Base-by-base conservation (phyloP, 2,797 vertebrate genomes). In the Lepilemur ruficaudatus region DNA sequence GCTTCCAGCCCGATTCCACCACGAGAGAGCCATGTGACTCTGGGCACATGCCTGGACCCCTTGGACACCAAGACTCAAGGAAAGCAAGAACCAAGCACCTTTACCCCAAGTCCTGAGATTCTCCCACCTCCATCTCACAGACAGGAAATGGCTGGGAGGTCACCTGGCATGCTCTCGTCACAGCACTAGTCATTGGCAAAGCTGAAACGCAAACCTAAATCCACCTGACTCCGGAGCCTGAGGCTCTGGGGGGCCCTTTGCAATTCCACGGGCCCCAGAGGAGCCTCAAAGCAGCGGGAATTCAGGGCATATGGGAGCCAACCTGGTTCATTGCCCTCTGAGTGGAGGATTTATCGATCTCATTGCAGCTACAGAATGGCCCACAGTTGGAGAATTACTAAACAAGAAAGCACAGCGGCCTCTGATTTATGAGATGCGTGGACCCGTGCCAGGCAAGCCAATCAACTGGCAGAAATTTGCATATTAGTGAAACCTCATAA, bases 401-500 rank as follows among this genome's bases (percentile, higher is more conserved):
- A 97, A 86, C 93, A 92, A 90, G 91, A 94, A 70, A 94, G 89
- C 72, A 25, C 82, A 50, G 94, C 70, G 4, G 79, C 67, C 2
- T 5, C 65, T 91, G 80, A 95, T 93, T 95, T 73, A 93, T 43
- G 65, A 84, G 73, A 85, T 23, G 73, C 57, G 2, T 13, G 96
- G 96, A 95, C 89, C 48, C 17, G 0, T 0, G 59, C 97, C 92
- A 88, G 87, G 94, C 57, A 82, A 97, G 93, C 93, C 97, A 96
- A 97, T 97, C 97, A 95, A 69, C 82, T 41, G 93, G 72, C 30
- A 63, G 7, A 0, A 0, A 89, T 98, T 97, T 96, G 94, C 96
- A 95, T 97, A 97, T 95, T 97, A 95, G 96, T 95, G 30, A 97
- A 13, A 59, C 35, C 61, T 96, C 89, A 92, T 97, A 80, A 98